phyloP scores from a whole-genome alignment of 2,888 invertebrate genomes.

The Diaperis boleti region DNA sequence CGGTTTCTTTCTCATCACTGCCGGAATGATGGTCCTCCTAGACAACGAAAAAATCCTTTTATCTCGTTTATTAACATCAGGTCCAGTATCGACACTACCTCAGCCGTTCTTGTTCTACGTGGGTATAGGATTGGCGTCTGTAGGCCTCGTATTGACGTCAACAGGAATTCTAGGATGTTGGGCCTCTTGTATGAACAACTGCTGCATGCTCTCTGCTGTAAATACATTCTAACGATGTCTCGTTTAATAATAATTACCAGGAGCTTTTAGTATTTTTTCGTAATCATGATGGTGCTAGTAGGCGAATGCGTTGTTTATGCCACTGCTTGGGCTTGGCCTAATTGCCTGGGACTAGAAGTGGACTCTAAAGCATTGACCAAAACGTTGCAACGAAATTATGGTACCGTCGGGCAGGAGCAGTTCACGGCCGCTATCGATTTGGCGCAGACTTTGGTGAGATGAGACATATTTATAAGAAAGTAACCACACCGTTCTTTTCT shows the following conservation, averaged over 20 bases:
- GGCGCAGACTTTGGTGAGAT: constrained; percentile 74
- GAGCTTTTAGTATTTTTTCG: constrained; percentile 77
- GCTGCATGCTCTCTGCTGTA: constrained; percentile 78
- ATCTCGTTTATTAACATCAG: constrained; percentile 77
- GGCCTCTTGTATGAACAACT: constrained; percentile 83
- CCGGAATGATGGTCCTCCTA: constrained; percentile 79
- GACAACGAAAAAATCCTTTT: constrained; percentile 79
- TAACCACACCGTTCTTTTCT: too few relatives aligned
- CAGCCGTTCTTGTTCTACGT: constrained; percentile 84
- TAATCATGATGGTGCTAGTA: constrained; percentile 75
- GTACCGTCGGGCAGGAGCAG: constrained; percentile 79
- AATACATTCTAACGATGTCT: constrained; percentile 46
- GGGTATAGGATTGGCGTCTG: constrained; percentile 76
- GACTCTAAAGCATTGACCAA: constrained; percentile 77
- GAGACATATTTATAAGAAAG: too few relatives aligned
- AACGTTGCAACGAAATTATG: constrained; percentile 81
- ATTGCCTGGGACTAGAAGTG: constrained; percentile 79
- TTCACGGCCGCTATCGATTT: constrained; percentile 86
- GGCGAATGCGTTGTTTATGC: constrained; percentile 80
- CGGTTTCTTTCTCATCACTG: constrained; percentile 77
- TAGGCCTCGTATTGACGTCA: constrained; percentile 77
- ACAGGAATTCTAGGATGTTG: constrained; percentile 83
- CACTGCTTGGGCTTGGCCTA: constrained; percentile 81
- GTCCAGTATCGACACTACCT: constrained; percentile 71
- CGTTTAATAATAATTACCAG: background rate